Conservation (phyloP, 2,797 vertebrate species). For the Buceros bicornis region DNA sequence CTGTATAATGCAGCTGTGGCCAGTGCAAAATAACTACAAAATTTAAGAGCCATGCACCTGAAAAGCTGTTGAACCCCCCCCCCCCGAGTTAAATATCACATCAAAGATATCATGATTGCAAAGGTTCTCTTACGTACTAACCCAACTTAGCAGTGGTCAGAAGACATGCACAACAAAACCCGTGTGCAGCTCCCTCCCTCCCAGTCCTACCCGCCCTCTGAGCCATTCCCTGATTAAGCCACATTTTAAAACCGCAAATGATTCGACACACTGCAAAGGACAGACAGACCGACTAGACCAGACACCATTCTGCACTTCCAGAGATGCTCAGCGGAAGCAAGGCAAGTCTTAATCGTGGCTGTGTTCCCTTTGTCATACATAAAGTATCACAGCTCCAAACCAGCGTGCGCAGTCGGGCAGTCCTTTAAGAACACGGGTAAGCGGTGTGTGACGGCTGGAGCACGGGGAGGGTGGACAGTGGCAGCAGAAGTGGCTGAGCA, state of each 20-base stretch:
- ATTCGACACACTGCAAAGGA: constrained; percentile 39
- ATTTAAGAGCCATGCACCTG: constrained; percentile 61
- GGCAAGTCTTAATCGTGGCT: constrained; percentile 30
- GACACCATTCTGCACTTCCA: constrained; percentile 56
- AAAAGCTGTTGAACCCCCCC: constrained; percentile 39
- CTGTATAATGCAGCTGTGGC: constrained; percentile 57
- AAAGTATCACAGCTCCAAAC: constrained; percentile 5
- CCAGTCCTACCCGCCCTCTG: constrained; percentile 3
- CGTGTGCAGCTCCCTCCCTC: background rate
- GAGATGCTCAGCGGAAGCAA: constrained; percentile 59
- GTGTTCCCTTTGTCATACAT: constrained; percentile 39
- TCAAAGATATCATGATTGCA: constrained; percentile 77
- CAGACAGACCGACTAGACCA: constrained; percentile 48
- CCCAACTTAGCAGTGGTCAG: background rate
- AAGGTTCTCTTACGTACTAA: constrained; percentile 66
- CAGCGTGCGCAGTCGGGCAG: background rate
- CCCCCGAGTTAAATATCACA: background rate
- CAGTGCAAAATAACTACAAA: constrained; percentile 32
- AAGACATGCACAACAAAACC: constrained; percentile 62
- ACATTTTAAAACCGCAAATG: constrained; percentile 18
- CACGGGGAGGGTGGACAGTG: constrained; percentile 10
- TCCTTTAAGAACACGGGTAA: background rate
- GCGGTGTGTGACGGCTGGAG: constrained; percentile 35
- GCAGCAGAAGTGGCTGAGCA: constrained; percentile 27
- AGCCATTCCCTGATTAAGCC: constrained; percentile 61